phyloP scores from a whole-genome alignment of 2,797 vertebrate genomes.

The Psittacula derbiana region DNA sequence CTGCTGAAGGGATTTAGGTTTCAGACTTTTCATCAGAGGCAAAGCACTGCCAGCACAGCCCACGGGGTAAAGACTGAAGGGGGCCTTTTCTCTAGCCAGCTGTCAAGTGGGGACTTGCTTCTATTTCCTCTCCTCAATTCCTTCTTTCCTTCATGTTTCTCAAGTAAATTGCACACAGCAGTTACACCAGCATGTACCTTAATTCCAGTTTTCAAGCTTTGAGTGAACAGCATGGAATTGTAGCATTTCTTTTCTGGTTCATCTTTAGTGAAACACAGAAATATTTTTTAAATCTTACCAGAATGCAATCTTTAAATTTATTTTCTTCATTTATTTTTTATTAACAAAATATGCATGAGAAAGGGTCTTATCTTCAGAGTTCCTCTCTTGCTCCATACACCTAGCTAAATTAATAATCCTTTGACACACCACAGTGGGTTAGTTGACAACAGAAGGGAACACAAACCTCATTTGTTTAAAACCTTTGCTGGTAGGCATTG shows the following conservation, averaged over 20 bases:
- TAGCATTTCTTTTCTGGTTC: neutral
- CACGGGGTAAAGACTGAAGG: neutral
- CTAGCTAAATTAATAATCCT: neutral
- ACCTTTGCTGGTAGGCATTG: neutral
- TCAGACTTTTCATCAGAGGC: neutral
- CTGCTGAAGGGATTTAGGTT: neutral
- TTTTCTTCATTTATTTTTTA: neutral
- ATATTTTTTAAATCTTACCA: neutral
- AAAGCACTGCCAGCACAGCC: neutral
- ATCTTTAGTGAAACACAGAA: neutral
- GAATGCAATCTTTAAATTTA: neutral
- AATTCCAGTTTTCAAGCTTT: neutral
- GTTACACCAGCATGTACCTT: neutral
- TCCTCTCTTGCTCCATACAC: neutral
- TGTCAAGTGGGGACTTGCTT: neutral
- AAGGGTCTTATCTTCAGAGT: neutral
- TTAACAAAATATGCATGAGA: neutral
- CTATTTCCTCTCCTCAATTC: neutral
- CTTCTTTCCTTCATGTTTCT: neutral
- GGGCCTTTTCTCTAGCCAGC: neutral
- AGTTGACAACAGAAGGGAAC: neutral
- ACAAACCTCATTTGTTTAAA: slow-evolving; percentile 19
- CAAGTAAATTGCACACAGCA: neutral
- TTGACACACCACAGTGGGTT: neutral
- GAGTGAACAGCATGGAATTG: neutral